Evolutionary conservation across 2,113 vertebrate species (phyloP), one percentile per base, ranked within the genome.

Genomic region (Casuarius casuarius): DNA sequence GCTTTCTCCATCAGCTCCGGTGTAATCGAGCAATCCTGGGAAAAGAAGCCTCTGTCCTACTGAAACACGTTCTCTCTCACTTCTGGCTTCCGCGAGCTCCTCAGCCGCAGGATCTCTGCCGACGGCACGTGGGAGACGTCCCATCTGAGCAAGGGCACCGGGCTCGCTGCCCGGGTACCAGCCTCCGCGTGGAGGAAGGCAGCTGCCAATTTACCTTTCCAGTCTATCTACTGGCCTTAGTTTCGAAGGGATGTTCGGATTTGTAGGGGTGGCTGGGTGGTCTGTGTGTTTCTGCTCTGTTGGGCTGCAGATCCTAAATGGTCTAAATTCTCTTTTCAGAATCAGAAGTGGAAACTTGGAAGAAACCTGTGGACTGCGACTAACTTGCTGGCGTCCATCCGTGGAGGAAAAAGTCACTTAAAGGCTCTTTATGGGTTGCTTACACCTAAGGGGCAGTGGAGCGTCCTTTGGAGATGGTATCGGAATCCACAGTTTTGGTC

Each of bases 291-390:
- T 94, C 62, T 91, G 71, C n/a, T 86, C 48, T 1, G 1, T 10
- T 77, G 49, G 12, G 29, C 74, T 87, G 75, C 48, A 17, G 33
- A 78, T 94, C 81, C n/a, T 71, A 52, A 89, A 52, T 26, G 58
- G 42, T 33, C 31, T 59, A 63, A 44, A 80, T 84, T 95, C 87
- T 88, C 35, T 90, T 94, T 89, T 73, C 87, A 94, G 93, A 80
- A 94, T 28, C 56, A 67, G 46, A 89, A 92, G n/a, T 71, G 73
- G 49, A 86, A 92, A 63, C 54, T 40, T 3, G 2, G 54, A 74
- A 73, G 51, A 81, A 90, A 67, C 71, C 65, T 77, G 18, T 77
- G 86, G 65, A 54, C 54, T 89, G 65, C 76, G 54, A 28, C 48
- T 46, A 71, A 74, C 49, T 48, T 48, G 12, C 46, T 48, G 46